phyloP scores from a whole-genome alignment of 2,797 vertebrate genomes.

The Chelidonichthys spinosus region DNA sequence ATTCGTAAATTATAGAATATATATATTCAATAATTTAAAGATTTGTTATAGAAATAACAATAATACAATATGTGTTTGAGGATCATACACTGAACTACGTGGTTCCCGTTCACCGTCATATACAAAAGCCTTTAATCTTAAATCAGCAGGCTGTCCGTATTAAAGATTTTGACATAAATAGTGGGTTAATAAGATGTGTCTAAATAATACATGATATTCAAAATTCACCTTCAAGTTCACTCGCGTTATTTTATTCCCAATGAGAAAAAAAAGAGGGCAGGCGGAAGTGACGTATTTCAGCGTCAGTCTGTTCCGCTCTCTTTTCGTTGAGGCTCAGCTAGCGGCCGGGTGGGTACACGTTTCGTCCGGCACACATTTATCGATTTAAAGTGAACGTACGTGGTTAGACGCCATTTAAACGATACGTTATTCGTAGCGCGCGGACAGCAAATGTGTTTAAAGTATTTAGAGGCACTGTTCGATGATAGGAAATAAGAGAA shows the following conservation, averaged over 20 bases:
- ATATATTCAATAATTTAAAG: neutral
- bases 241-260: neutral
- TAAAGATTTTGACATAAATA: neutral
- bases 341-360: constrained; percentile 75
- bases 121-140: neutral
- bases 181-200: neutral
- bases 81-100: neutral
- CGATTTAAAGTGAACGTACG: neutral
- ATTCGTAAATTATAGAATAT: neutral
- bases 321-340: constrained; percentile 81
- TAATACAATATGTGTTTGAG: neutral
- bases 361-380: constrained; percentile 7
- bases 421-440: accelerated
- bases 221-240: neutral
- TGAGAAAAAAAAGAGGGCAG: accelerated
- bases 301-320: constrained; percentile 60
- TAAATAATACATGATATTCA: neutral
- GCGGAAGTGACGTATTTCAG: constrained; percentile 70
- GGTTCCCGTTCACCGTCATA: neutral
- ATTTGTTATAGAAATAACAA: neutral
- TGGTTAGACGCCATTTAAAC: neutral
- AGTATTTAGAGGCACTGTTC: accelerated
- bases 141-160: neutral
- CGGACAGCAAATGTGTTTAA: accelerated
- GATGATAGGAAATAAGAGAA: neutral